Evolutionary conservation across 1,140 invertebrate genomes (phyloP).

Genomic region (Drosophila subpulchrella): DNA sequence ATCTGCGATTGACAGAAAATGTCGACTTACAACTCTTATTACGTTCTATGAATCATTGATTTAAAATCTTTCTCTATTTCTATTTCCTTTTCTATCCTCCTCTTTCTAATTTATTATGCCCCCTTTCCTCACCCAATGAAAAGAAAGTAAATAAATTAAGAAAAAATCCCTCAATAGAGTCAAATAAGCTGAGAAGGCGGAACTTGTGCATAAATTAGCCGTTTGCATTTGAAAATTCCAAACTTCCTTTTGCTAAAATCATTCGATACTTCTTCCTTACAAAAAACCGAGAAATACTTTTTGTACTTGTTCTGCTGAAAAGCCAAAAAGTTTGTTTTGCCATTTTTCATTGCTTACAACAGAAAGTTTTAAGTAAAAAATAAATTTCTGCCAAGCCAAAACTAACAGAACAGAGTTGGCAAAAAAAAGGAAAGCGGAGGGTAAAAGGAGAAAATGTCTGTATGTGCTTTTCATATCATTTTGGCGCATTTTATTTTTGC

Average conservation of each 20-base stretch:
- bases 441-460: constrained; percentile 23
- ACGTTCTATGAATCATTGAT: constrained; percentile 1
- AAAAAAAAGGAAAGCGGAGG: constrained; percentile 4
- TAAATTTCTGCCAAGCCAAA: constrained; percentile 72
- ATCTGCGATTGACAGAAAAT: too few species aligned
- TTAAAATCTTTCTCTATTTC: background rate
- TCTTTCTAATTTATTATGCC: constrained; percentile 15
- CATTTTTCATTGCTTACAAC: constrained; percentile 81
- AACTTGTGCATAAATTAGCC: constrained; percentile 80
- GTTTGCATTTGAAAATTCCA: constrained; percentile 76
- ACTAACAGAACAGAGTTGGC: constrained; percentile 43
- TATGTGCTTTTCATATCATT: constrained; percentile 51
- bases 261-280: constrained; percentile 66
- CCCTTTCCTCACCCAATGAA: constrained; percentile 22
- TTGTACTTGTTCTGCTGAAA: constrained; percentile 59
- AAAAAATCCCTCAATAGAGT: constrained; percentile 39
- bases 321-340: constrained; percentile 77
- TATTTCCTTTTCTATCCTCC: background rate
- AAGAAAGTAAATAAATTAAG: constrained; percentile 71
- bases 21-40: background rate
- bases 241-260: constrained; percentile 69
- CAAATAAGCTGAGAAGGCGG: constrained; percentile 65
- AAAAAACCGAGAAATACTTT: constrained; percentile 46
- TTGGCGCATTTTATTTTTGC: constrained; percentile 48
- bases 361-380: constrained; percentile 83